These are phyloP conservation scores for Planiliza haematocheilus DNA, from an alignment of 2,113 vertebrate species.

Conservation along the genomic window DNA sequence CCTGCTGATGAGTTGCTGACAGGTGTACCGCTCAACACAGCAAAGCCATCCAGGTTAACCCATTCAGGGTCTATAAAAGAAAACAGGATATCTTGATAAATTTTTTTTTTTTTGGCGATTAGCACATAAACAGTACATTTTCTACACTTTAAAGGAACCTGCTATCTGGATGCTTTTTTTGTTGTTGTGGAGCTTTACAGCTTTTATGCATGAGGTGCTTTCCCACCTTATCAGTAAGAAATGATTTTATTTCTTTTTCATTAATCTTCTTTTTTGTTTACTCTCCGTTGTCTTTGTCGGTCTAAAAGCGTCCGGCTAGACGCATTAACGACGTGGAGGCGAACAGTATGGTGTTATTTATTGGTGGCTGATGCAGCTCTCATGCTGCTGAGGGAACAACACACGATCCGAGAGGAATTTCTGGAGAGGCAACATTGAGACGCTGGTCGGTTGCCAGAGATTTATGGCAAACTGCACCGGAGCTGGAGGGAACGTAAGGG, in stretches of 20 bases:
- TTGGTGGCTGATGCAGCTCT: conserved; percentile 51
- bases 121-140: neutral
- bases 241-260: neutral
- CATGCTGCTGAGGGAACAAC: conserved; percentile 59
- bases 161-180: too few relatives aligned
- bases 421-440: conserved; percentile 52
- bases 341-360: conserved; percentile 67
- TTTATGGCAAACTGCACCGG: conserved; percentile 52
- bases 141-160: neutral
- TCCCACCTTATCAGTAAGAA: neutral
- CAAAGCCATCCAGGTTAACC: conserved; percentile 85
- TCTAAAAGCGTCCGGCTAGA: conserved; percentile 43
- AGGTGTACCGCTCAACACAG: conserved; percentile 79
- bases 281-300: conserved; percentile 28
- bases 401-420: conserved; percentile 54
- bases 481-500: conserved; percentile 48
- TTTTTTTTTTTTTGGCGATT: neutral
- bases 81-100: conserved; percentile 34
- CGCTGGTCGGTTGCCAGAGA: conserved; percentile 36
- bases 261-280: neutral
- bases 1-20: conserved; percentile 82
- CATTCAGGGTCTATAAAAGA: conserved; percentile 80
- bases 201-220: too few relatives aligned
- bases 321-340: conserved; percentile 52
- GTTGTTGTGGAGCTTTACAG: too few relatives aligned